These are phyloP conservation scores for Nebria brevicollis DNA, from an alignment of 2,888 invertebrate genomes.

Conservation along the genomic window DNA sequence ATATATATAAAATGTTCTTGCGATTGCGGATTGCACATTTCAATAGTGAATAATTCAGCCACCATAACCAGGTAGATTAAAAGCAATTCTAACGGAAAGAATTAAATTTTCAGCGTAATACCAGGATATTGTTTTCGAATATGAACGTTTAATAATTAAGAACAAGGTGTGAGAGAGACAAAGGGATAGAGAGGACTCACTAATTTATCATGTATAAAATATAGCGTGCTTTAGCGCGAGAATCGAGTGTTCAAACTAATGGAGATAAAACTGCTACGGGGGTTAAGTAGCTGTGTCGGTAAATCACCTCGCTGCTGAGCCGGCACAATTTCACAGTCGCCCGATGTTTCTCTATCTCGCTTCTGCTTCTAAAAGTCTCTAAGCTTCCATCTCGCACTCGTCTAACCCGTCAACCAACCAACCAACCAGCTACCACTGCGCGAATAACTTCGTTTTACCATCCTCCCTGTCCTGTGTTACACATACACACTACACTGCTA, in stretches of 20 bases:
- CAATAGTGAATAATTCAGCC: constrained; percentile 19
- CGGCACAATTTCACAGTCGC: constrained; percentile 37
- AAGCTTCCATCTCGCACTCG: constrained; percentile 13
- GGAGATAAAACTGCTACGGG: constrained; percentile 45
- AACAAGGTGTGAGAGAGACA: constrained; percentile 12
- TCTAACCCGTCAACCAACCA: constrained; percentile 16
- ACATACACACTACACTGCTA: constrained; percentile 9
- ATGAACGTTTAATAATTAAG: constrained; percentile 45
- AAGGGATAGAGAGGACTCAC: constrained; percentile 5
- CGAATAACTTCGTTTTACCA: background rate
- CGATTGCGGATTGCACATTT: background rate
- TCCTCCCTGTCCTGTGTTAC: constrained; percentile 5
- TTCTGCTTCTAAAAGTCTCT: background rate
- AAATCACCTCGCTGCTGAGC: constrained; percentile 44
- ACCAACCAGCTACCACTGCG: constrained; percentile 13
- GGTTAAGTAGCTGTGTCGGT: constrained; percentile 45
- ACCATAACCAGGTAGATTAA: constrained; percentile 21
- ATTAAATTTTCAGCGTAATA: constrained; percentile 39
- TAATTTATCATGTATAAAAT: constrained; percentile 47
- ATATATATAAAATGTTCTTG: background rate
- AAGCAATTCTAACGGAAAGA: constrained; percentile 35
- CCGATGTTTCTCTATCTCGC: background rate
- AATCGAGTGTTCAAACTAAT: constrained; percentile 47
- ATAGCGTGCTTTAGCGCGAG: constrained; percentile 41
- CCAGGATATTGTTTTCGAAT: constrained; percentile 45